These are phyloP conservation scores for Scytalopus superciliaris DNA, from an alignment of 2,113 vertebrate genomes.

Conservation along the genomic window DNA sequence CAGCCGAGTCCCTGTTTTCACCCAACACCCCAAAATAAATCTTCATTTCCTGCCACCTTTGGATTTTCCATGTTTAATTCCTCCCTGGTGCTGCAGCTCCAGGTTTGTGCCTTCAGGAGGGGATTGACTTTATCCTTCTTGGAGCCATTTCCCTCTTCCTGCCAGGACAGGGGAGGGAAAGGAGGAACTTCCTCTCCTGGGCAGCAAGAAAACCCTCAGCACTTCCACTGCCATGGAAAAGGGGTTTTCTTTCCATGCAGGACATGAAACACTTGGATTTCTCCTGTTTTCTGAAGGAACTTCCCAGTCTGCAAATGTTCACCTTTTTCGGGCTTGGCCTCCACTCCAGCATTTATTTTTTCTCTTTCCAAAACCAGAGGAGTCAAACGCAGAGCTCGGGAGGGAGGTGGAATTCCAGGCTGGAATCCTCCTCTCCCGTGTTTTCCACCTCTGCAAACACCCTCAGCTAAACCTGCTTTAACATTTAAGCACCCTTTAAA, in stretches of 20 bases:
- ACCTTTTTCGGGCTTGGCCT: background rate
- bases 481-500: background rate
- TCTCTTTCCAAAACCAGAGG: background rate
- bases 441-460: background rate
- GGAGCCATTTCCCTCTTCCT: background rate
- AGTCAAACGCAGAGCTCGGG: background rate
- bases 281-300: background rate
- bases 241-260: background rate
- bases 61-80: fast-evolving
- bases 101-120: background rate
- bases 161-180: background rate
- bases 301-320: background rate
- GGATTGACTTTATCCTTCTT: background rate
- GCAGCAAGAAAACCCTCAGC: background rate
- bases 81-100: fast-evolving
- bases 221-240: fast-evolving
- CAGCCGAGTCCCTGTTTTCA: no score
- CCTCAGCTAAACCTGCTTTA: background rate
- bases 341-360: background rate
- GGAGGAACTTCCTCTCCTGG: background rate
- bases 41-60: background rate
- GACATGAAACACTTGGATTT: background rate
- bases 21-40: no score
- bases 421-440: background rate
- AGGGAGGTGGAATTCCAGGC: background rate